Conservation (phyloP, 1,140 invertebrate species). For the Heterodera schachtii region DNA sequence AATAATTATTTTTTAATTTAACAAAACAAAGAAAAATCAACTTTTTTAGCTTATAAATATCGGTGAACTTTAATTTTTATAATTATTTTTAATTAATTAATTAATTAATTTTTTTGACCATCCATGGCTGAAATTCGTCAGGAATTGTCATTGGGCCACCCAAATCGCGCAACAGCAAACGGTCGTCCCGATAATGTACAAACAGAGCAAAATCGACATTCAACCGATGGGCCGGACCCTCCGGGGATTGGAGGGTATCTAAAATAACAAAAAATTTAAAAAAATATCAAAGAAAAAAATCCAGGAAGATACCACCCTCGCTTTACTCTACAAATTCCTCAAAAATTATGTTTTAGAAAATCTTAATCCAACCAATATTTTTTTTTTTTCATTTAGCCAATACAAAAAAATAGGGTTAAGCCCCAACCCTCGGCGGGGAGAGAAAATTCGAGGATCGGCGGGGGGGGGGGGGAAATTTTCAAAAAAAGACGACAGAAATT, state of each 20-base stretch:
- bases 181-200: constrained; percentile 47
- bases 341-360: constrained; percentile 19
- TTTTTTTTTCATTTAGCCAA: constrained; percentile 1
- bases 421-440: no score
- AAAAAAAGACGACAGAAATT: no score
- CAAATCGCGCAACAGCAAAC: constrained; percentile 46
- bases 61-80: background rate
- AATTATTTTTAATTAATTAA: background rate
- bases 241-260: constrained; percentile 21
- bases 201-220: constrained; percentile 35
- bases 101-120: background rate
- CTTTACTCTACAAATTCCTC: no score
- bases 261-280: background rate
- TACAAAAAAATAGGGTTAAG: background rate
- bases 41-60: no score
- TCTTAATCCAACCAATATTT: no score
- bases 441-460: no score
- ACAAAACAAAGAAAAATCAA: no score
- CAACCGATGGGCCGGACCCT: background rate
- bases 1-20: no score
- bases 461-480: no score
- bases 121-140: constrained; percentile 50
- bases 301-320: no score
- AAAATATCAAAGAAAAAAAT: no score
- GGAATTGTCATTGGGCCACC: constrained; percentile 35